Evolutionary conservation across 2,888 invertebrate species (phyloP), one percentile per base, ranked within the genome.

Genomic region (Dasysyrphus albostriatus): DNA sequence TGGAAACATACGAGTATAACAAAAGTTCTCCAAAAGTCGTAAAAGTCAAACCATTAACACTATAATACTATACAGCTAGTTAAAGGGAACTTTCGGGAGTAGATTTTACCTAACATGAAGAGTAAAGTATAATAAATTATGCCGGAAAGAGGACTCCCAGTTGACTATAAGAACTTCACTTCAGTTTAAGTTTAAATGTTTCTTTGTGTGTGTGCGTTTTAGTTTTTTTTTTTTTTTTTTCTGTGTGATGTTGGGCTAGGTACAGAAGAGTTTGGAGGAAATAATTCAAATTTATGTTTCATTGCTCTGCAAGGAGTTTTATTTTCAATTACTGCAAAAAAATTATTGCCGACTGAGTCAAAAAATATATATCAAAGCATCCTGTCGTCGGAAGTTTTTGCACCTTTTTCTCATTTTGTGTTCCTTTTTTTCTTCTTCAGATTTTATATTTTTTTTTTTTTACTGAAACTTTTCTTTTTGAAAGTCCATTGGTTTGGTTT

Each of bases 241-340:
- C 39, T 42, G 12, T 32, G 7, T 3, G 8, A 47, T 29, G 39
- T 54, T 58, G 19, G 49, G n/a, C n/a, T n/a, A n/a, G n/a, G 19
- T 12, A 54, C 29, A 32, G 29, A 32, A n/a, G 51, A 14, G 32
- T 59, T n/a, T 61, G 63, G 29, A 70, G 59, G 34, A 74, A 34
- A 85, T 82, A 85, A 85, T 85, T 85, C 81, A 85, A 85, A 85
- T 85, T 85, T 85, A 85, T 85, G 80, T 80, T 76, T 80, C 83
- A 80, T 84, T 80, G 83, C 83, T 75, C 76, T 72, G 70, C 75
- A 39, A 84, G 72, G 84, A 84, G 75, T 84, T 81, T 84, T 84
- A 84, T 84, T 84, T 84, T 85, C 84, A 85, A 85, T 85, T 85
- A 85, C 84, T 73, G 76, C 19, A 61, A 72, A 81, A 54, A 81